Evolutionary conservation across 2,888 invertebrate genomes (phyloP).

Genomic region (Hirudinaria manillensis): DNA sequence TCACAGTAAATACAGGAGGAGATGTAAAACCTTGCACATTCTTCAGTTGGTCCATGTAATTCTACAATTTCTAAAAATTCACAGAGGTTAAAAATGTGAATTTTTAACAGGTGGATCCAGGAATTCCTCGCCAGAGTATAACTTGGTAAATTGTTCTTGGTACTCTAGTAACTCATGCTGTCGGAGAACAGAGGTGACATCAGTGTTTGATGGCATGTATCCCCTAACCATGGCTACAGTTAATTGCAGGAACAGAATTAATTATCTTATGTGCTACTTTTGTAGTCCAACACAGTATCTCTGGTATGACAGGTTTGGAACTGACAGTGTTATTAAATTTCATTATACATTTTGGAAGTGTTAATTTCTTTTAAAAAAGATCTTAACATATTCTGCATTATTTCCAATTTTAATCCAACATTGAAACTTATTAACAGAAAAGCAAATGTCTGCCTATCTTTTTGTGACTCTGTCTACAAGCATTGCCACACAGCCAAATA

Average conservation of each 20-base stretch:
- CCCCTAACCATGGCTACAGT: conserved; percentile 48
- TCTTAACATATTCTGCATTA: not conserved
- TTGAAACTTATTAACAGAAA: conserved; percentile 40
- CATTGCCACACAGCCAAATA: conserved; percentile 49
- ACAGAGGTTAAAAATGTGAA: not conserved
- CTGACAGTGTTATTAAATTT: not conserved
- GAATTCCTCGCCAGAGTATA: conserved; percentile 44
- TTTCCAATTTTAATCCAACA: not conserved
- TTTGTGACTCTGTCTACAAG: conserved; percentile 48
- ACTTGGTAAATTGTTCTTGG: conserved; percentile 54
- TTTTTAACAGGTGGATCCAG: conserved; percentile 34
- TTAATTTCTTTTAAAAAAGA: not conserved
- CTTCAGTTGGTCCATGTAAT: not conserved
- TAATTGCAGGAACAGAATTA: conserved; percentile 50
- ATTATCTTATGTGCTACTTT: conserved; percentile 55
- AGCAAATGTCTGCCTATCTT: conserved; percentile 50
- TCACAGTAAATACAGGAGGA: not conserved
- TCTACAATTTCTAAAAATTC: not conserved
- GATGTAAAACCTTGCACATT: not conserved
- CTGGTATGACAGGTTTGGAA: conserved; percentile 48
- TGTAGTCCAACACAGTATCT: conserved; percentile 52
- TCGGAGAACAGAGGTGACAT: conserved; percentile 52
- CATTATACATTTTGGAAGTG: not conserved
- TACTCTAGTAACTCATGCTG: conserved; percentile 52
- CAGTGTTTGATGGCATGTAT: conserved; percentile 51